Percentiles rank a stretch among this genome's conserved stretches.
Evolutionary conservation across 2,113 vertebrate genomes (phyloP).

Genomic region (Delphinus delphis): DNA sequence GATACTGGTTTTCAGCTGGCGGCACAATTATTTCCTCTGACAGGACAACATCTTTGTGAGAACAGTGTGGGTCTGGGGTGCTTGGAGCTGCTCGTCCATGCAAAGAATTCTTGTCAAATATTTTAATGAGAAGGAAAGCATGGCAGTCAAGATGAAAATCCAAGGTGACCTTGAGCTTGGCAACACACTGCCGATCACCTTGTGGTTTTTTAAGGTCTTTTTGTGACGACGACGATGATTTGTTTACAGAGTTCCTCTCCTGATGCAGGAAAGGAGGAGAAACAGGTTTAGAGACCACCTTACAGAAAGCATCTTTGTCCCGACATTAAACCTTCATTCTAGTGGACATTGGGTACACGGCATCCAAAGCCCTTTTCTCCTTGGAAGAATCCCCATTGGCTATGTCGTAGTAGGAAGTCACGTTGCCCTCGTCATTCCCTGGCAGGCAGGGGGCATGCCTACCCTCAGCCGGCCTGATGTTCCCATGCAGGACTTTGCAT

Average conservation of each 20-base stretch:
- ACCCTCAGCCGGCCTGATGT: neutral
- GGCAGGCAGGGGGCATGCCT: too few relatives aligned
- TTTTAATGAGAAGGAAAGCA: constrained; percentile 86
- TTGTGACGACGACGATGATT: too few relatives aligned
- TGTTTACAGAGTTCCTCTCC: constrained; percentile 52
- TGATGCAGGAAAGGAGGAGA: constrained; percentile 29
- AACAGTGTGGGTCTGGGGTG: constrained; percentile 73
- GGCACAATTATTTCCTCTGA: constrained; percentile 72
- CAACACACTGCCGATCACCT: constrained; percentile 72
- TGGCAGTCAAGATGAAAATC: constrained; percentile 81
- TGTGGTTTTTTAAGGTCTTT: constrained; percentile 72
- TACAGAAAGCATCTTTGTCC: neutral
- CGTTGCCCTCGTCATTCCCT: neutral
- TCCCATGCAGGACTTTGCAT: neutral
- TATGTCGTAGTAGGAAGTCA: rapidly evolving
- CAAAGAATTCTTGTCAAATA: constrained; percentile 87
- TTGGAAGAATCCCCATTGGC: neutral
- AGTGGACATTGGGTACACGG: too few relatives aligned
- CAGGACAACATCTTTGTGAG: constrained; percentile 68
- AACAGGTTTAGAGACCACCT: neutral
- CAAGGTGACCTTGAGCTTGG: constrained; percentile 85
- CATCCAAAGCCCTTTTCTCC: neutral
- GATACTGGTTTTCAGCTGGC: constrained; percentile 69
- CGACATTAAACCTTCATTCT: neutral
- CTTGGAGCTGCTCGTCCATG: constrained; percentile 80